Evolutionary conservation across 2,797 vertebrate genomes (phyloP), one percentile per base, ranked within the genome.

Genomic region (Gallinago nigripennis): DNA sequence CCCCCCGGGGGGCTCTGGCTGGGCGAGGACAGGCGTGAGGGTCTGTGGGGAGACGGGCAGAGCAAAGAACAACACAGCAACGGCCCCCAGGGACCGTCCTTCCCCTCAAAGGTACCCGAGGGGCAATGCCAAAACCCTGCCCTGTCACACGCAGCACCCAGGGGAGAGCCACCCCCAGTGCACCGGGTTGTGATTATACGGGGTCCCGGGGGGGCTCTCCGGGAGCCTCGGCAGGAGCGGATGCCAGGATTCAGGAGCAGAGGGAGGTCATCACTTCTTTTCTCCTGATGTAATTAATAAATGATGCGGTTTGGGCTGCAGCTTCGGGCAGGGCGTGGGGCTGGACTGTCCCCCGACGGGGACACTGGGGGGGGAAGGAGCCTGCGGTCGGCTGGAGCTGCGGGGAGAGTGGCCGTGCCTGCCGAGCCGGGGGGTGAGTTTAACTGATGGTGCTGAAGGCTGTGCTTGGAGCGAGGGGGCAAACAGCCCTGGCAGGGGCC

Each of bases 161-260:
- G 33, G 80, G 21, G 14, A 5, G 35, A 10, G 41, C 5, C 35
- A 8, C 12, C 11, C 28, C 1, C 31, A 51, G 39, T 7, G 16
- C 1, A 9, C 7, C 3, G 1, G 53, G 43, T n/a, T 12, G 23
- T 20, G 21, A 3, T 4, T 12, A 3, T 3, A 4, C 17, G 5
- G 1, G 4, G 25, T 28, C 60, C 76, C 2, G 0, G 1, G 3
- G 8, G 54, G 39, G 51, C 50, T 68, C n/a, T 4, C 8, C 0
- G 12, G 68, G 68, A 46, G 37, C 0, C 3, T 7, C 41, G 57
- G 73, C 45, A 61, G 63, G 24, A 58, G 63, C 13, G 4, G 51
- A 17, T 53, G 27, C 51, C 51, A 53, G 51, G 51, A 28, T 10
- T 16, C 21, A 19, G 68, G 24, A 16, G 53, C 1, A 2, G 58